These are phyloP conservation scores for Sitodiplosis mosellana DNA, from an alignment of 1,140 invertebrate species.

Conservation along the genomic window DNA sequence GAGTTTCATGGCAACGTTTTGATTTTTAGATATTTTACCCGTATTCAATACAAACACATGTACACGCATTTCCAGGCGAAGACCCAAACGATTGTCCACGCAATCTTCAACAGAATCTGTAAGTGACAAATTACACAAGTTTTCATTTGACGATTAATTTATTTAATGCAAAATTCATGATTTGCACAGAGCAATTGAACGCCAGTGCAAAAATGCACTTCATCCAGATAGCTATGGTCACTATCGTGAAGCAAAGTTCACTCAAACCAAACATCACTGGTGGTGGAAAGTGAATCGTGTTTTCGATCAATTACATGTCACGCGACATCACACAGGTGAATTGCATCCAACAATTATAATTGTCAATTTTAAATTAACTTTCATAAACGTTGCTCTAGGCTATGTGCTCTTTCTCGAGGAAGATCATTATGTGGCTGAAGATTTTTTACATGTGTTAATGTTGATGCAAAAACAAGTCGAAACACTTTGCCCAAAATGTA, in stretches of 20 bases:
- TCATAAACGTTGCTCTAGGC: conserved; percentile 36
- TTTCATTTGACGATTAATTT: no score
- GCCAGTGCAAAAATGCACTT: conserved; percentile 76
- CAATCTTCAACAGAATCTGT: conserved; percentile 79
- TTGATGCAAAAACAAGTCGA: conserved; percentile 54
- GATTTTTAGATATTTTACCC: conserved; percentile 97
- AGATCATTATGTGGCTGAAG: conserved; percentile 93
- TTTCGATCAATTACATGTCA: conserved; percentile 58
- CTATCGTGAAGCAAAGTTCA: conserved; percentile 90
- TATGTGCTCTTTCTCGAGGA: conserved; percentile 90
- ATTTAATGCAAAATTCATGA: no score
- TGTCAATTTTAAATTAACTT: no score
- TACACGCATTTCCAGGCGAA: conserved; percentile 77
- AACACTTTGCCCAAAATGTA: conserved; percentile 69
- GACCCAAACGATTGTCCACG: conserved; percentile 85
- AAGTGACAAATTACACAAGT: conserved; percentile 32
- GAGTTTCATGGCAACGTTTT: no score
- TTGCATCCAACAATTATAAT: no score
- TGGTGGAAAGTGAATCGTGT: conserved; percentile 94
- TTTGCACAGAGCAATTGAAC: conserved; percentile 40
- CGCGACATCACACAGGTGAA: conserved; percentile 50
- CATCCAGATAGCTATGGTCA: conserved; percentile 92
- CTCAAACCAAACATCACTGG: conserved; percentile 99
- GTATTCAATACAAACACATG: conserved; percentile 85
- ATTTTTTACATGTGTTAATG: conserved; percentile 75